Evolutionary conservation across 2,113 vertebrate genomes (phyloP).

Genomic region (Pionites leucogaster): DNA sequence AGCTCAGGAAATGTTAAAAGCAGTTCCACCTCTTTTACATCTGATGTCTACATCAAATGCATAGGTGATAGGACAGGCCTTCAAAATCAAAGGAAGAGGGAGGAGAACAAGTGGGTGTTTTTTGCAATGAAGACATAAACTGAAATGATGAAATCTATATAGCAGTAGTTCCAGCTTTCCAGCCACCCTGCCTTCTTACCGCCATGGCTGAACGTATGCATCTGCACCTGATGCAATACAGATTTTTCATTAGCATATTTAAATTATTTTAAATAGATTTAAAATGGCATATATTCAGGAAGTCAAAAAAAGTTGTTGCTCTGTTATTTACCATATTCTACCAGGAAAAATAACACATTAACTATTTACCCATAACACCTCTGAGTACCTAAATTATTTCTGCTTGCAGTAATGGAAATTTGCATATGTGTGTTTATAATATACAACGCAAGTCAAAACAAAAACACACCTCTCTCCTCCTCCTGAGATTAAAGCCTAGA

Average conservation of each 20-base stretch:
- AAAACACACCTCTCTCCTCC: conserved; percentile 3
- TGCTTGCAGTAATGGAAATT: conserved; percentile 12
- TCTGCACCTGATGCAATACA: background rate
- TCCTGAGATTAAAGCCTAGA: conserved; percentile 62
- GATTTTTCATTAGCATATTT: background rate
- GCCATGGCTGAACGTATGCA: background rate
- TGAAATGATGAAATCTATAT: conserved; percentile 33
- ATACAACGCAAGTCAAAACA: conserved; percentile 25
- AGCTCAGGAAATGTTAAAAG: conserved; percentile 37
- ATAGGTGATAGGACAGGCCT: conserved; percentile 30
- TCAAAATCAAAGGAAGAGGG: conserved; percentile 63
- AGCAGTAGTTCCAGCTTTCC: conserved; percentile 20
- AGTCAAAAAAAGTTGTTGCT: background rate
- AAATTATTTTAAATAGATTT: background rate
- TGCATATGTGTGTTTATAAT: conserved; percentile 37
- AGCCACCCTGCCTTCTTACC: background rate
- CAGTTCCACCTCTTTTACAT: conserved; percentile 13
- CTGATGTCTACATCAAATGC: conserved; percentile 63
- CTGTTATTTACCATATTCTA: background rate
- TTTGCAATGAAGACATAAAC: conserved; percentile 57
- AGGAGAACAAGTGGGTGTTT: conserved; percentile 50
- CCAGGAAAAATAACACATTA: background rate
- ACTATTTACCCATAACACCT: background rate
- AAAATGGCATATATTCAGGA: background rate
- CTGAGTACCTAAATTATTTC: conserved; percentile 2